These are phyloP conservation scores for Intellagama lesueurii DNA, from an alignment of 2,797 vertebrate species.

Conservation along the genomic window DNA sequence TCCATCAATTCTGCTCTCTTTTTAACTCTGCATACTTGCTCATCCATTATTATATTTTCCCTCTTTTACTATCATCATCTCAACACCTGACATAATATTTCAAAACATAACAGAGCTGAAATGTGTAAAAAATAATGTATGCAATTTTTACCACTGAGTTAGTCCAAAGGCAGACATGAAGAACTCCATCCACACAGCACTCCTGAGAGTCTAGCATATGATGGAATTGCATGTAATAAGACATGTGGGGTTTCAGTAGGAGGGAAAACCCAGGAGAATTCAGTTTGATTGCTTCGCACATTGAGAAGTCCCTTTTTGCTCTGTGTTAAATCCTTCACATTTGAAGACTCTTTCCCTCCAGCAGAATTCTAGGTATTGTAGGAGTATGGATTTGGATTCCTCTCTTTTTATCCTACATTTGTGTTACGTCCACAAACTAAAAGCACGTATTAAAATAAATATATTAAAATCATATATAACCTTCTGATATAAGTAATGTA, in stretches of 20 bases:
- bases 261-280: background rate
- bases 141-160: background rate
- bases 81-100: no score
- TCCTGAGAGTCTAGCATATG: background rate
- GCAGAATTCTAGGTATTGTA: slow-evolving; percentile 12
- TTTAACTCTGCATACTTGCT: background rate
- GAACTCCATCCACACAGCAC: background rate
- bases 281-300: background rate
- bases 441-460: no score
- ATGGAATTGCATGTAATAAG: background rate
- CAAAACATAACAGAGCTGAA: background rate
- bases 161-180: background rate
- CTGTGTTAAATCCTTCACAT: no score
- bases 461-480: background rate
- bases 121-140: background rate
- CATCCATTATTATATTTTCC: background rate
- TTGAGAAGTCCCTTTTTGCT: no score
- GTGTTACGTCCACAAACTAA: background rate
- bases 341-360: background rate
- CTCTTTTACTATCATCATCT: background rate
- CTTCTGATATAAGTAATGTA: background rate
- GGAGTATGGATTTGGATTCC: background rate
- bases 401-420: slow-evolving; percentile 2
- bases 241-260: no score
- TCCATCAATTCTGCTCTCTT: background rate